Base-by-base conservation (phyloP, 2,113 vertebrate genomes). In the Elephas maximus region DNA sequence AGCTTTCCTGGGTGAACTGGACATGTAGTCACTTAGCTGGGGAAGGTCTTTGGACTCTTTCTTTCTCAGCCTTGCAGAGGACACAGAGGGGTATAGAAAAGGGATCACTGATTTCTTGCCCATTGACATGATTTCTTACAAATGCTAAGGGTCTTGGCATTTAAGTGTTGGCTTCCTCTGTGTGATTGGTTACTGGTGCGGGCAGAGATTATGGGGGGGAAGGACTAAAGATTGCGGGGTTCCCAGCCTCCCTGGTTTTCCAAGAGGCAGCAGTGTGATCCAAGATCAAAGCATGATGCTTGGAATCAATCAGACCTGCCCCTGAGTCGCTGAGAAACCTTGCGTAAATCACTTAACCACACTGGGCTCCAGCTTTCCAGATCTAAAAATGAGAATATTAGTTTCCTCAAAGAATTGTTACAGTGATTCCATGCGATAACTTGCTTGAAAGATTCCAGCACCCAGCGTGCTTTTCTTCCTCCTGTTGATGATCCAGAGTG, bases 371-470 rank as follows among this genome's bases (percentile, higher is more conserved):
- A 60, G 60, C 14, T 76, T 90, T 81, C 81, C 48, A 84, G 41
- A 63, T 91, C 26, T 69, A 33, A 90, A 95, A 87, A 30, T 17
- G 76, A 94, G 84, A 94, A 79, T 28, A 74, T 73, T 93, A 18
- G 23, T 84, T 92, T 96, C 84, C 45, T 88, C 41, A 26, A n/a
- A 48, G 30, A 71, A 91, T 53, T 67, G 71, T 77, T 28, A 12
- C 76, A 84, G 37, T 62, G 53, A 84, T 89, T 89, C n/a, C 30
- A 1, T 57, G 76, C 37, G 57, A 80, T 73, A 45, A 84, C 2
- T 14, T 11, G 21, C 45, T 80, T 78, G 62, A 84, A 90, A 81
- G 26, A 90, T 41, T 53, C 24, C 53, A 82, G 74, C 21, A 63
- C 76, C 33, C 23, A 23, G 45, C 33, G 41, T 1, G 8, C 48